Evolutionary conservation across 2,888 invertebrate species (phyloP).

Genomic region (Dryomyza anilis): DNA sequence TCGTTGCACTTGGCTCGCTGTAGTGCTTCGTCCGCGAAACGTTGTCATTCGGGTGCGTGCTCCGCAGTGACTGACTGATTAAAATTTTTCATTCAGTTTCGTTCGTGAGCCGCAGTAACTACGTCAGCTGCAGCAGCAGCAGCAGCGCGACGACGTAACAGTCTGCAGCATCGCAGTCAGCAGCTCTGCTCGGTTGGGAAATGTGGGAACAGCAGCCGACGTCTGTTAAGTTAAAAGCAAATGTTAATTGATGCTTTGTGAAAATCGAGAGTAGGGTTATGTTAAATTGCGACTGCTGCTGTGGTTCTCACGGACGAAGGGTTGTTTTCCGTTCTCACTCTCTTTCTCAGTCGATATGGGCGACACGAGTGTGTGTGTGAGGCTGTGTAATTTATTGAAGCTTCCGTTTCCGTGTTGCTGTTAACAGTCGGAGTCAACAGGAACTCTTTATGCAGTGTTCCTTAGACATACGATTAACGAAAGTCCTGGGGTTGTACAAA

Average conservation of each 20-base stretch:
- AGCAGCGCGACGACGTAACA: background rate
- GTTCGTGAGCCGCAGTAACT: background rate
- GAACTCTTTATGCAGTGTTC: no score
- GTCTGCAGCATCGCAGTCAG: background rate
- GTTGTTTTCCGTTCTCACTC: no score
- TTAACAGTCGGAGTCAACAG: no score
- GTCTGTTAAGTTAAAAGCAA: background rate
- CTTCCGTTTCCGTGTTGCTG: no score
- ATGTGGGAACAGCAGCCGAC: background rate
- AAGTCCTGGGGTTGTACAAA: no score
- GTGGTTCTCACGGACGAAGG: no score
- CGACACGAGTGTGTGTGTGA: no score
- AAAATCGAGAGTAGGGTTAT: background rate
- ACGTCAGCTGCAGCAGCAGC: conserved; percentile 1
- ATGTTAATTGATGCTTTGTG: background rate
- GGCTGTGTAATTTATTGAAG: no score
- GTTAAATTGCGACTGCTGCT: background rate
- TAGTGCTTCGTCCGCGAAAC: conserved; percentile 31
- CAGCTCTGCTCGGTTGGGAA: conserved; percentile 5
- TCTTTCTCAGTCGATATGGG: background rate
- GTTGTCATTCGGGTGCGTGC: conserved; percentile 41
- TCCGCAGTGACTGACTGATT: conserved; percentile 38
- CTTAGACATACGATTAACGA: no score
- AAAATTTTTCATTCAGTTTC: conserved; percentile 29
- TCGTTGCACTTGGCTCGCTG: background rate